These are phyloP conservation scores for Cerastis leucographa DNA, from an alignment of 2,888 invertebrate genomes.

Conservation along the genomic window DNA sequence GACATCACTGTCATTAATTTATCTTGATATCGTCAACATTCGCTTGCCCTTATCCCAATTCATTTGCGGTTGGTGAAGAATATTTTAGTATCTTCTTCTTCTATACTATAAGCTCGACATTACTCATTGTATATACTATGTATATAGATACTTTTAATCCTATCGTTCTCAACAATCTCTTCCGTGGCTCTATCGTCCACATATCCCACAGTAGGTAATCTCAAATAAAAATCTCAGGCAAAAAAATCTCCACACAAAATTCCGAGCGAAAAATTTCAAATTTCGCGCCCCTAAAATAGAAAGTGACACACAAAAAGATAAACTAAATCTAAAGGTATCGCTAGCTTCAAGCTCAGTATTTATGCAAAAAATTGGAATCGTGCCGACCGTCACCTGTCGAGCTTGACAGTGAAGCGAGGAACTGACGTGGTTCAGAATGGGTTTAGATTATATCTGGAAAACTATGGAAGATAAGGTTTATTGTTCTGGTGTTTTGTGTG, in stretches of 20 bases:
- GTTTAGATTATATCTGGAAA: conserved; percentile 18
- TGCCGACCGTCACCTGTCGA: conserved; percentile 56
- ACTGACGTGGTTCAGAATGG: conserved; percentile 30
- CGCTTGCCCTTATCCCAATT: too few relatives aligned
- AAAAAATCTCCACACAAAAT: conserved; percentile 16
- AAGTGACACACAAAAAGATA: conserved; percentile 37
- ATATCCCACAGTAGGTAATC: not conserved
- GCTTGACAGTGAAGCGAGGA: conserved; percentile 38
- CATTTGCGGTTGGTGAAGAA: too few relatives aligned
- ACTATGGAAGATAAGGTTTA: conserved; percentile 4
- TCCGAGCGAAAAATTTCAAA: not conserved
- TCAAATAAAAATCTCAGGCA: not conserved
- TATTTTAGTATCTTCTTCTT: too few relatives aligned
- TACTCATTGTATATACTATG: too few relatives aligned
- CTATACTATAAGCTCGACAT: not conserved
- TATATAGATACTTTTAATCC: not conserved
- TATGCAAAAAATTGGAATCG: conserved; percentile 51
- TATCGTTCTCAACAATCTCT: not conserved
- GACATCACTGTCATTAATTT: too few relatives aligned
- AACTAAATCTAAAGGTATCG: conserved; percentile 38
- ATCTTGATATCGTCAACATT: too few relatives aligned
- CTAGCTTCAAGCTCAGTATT: conserved; percentile 16
- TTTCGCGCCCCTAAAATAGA: conserved; percentile 17
- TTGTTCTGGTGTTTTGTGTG: not conserved
- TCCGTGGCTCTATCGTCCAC: not conserved